These are phyloP conservation scores for Lasioglossum oenotherae DNA, from an alignment of 2,888 invertebrate genomes.

Conservation along the genomic window DNA sequence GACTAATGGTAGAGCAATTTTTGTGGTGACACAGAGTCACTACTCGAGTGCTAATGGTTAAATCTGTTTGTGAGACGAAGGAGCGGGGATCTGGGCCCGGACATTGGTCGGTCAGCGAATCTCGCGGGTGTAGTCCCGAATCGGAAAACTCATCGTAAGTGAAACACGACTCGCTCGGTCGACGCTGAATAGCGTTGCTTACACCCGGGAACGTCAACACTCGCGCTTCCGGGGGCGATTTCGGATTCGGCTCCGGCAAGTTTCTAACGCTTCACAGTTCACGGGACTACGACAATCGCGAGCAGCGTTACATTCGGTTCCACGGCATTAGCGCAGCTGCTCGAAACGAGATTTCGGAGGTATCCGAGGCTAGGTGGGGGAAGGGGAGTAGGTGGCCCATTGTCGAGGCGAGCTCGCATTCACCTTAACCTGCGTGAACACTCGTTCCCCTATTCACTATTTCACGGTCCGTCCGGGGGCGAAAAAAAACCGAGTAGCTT, in stretches of 20 bases:
- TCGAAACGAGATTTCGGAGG: conserved; percentile 64
- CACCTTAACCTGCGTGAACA: conserved; percentile 66
- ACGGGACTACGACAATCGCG: conserved; percentile 63
- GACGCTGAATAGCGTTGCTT: conserved; percentile 39
- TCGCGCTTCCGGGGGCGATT: conserved; percentile 55
- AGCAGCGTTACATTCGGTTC: conserved; percentile 52
- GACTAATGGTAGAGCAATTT: no score
- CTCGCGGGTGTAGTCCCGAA: background rate
- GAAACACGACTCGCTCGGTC: conserved; percentile 41
- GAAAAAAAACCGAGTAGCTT: conserved; percentile 47
- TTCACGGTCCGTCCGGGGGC: conserved; percentile 64
- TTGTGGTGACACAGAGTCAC: no score
- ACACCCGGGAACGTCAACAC: conserved; percentile 46
- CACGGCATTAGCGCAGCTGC: conserved; percentile 63
- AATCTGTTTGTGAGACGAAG: background rate
- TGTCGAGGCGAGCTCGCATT: conserved; percentile 57
- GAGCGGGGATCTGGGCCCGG: background rate
- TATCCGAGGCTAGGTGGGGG: conserved; percentile 9
- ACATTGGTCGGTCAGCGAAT: background rate
- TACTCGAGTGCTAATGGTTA: no score
- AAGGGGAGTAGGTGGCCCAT: conserved; percentile 60
- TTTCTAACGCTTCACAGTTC: conserved; percentile 61
- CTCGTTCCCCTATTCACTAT: conserved; percentile 60
- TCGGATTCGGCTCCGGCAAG: conserved; percentile 37
- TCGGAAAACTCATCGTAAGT: conserved; percentile 24